Evolutionary conservation across 2,888 invertebrate species (phyloP).

Genomic region (Phaedon cochleariae): DNA sequence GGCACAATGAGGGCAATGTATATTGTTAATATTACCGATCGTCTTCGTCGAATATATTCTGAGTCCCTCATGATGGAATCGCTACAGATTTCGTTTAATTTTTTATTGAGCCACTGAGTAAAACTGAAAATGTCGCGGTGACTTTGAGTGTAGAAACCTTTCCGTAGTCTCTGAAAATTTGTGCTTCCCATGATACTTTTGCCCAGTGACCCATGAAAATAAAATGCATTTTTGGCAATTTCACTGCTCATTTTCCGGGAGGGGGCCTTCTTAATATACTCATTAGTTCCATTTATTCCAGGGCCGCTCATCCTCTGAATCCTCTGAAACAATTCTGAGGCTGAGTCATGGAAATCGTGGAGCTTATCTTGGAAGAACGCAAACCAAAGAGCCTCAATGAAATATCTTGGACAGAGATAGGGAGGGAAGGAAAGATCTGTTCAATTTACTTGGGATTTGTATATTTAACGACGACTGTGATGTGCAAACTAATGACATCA

Average conservation of each 20-base stretch:
- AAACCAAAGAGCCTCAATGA: constrained; percentile 13
- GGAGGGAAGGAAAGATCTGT: constrained; percentile 27
- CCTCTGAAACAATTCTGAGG: not conserved
- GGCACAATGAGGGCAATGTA: no score
- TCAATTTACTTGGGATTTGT: constrained; percentile 33
- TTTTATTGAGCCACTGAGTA: no score
- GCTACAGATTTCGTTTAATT: no score
- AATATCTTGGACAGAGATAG: constrained; percentile 26
- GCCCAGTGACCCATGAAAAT: no score
- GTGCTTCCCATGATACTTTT: no score
- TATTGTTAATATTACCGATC: no score
- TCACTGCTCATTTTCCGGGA: not conserved
- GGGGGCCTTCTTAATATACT: not conserved
- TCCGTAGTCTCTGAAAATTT: no score
- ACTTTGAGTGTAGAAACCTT: no score
- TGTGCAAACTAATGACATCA: constrained; percentile 32
- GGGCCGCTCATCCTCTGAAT: not conserved
- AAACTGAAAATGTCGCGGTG: no score
- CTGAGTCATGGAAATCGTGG: constrained; percentile 9
- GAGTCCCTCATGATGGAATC: no score
- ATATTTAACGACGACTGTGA: constrained; percentile 27
- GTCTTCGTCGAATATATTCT: no score
- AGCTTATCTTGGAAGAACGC: constrained; percentile 11
- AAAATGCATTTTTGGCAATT: no score
- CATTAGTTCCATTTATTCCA: not conserved